Base-by-base conservation (phyloP, 2,888 invertebrate species). In the Melinaea marsaeus region DNA sequence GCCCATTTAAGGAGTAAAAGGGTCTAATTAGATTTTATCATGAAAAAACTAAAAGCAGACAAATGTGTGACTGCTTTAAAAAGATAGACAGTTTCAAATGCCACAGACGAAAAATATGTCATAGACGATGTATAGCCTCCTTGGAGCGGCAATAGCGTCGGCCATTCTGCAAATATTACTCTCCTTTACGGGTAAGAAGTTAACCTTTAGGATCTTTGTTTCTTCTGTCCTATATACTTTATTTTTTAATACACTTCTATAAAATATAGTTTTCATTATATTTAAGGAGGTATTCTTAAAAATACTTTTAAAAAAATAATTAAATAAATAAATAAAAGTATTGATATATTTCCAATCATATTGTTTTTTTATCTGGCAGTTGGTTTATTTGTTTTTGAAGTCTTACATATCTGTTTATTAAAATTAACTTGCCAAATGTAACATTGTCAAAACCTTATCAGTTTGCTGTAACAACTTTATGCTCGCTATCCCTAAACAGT, bases 121-220 rank as follows among this genome's bases (percentile, higher is more conserved):
- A 76, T 89, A 88, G 89, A 89, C 86, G 85, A 89, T 90, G 90
- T 83, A 81, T 83, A 83, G 81, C 78, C 81, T 88, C 80, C 78
- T 87, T 73, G 78, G 80, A 79, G 80, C 83, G 79, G 84, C 85
- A 79, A 84, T 80, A 76, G 80, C 80, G 78, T 86, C 88, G 76
- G 87, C 86, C 72, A 71, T 90, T 77, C 78, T 90, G 76, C 90
- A 89, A 75, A 80, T 88, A 80, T 75, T 89, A 55, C 73, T 86
- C 65, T 86, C 83, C 65, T 80, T 83, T 70, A 77, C 88, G 77
- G 87, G 90, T 89, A 79, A 79, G 76, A 57, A 13, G 22, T 22
- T 13, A 46, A 51, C 32, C 2, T 22, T 11, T 51, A 22, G 22
- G 22, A 22, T 22, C 22, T 22, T 22, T 22, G 22, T 1, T 22